Evolutionary conservation across 2,113 vertebrate genomes (phyloP).

Genomic region (Sapayoa aenigma): DNA sequence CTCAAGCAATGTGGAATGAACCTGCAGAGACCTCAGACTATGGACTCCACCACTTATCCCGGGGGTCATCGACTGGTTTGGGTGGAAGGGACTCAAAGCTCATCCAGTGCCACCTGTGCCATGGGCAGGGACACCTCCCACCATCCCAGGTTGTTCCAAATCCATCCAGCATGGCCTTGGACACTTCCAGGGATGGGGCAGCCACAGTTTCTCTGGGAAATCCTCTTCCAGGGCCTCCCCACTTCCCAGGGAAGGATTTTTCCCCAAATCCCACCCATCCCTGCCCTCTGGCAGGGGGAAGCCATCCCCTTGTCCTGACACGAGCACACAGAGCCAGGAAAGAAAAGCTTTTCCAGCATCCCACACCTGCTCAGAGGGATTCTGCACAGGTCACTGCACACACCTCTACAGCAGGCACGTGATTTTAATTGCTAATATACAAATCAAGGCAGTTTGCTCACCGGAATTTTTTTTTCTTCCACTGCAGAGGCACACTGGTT

Average conservation of each 20-base stretch:
- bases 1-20: neutral
- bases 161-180: neutral
- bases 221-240: neutral
- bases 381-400: neutral
- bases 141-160: neutral
- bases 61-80: neutral
- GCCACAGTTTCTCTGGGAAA: neutral
- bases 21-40: neutral
- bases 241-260: neutral
- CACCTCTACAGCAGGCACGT: neutral
- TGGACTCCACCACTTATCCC: neutral
- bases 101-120: neutral
- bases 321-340: neutral
- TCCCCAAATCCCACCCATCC: rapidly evolving
- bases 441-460: conserved; percentile 42
- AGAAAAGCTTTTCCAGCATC: neutral
- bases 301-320: too few relatives aligned
- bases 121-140: neutral
- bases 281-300: neutral
- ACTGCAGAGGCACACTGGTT: conserved; percentile 70
- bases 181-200: neutral
- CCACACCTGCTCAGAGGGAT: neutral
- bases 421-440: neutral
- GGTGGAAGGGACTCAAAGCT: rapidly evolving
- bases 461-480: conserved; percentile 75